Base-by-base conservation (phyloP, 2,113 vertebrate genomes). In the Murina feae region DNA sequence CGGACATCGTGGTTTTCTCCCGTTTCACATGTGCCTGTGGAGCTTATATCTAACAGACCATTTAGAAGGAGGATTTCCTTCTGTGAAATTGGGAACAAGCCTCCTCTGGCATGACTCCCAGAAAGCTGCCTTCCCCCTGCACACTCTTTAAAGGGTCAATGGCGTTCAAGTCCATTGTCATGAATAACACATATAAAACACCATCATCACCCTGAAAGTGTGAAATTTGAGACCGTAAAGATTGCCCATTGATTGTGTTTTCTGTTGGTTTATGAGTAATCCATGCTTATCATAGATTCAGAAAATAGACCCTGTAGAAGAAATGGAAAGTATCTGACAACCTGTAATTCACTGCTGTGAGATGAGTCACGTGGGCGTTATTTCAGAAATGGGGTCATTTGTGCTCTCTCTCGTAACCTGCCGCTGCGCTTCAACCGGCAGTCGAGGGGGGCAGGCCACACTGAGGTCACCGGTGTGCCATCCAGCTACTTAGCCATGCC, bases 131-230 rank as follows among this genome's bases (percentile, higher is more conserved):
- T 80, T 6, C 6, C 55, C 39, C 30, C n/a, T 4, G 35, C 47
- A 28, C 4, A 30, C 21, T 21, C 39, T n/a, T 79, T 14, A n/a
- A 10, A 35, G 63, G 21, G 17, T 55, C 3, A 1, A 4, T 21
- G 0, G 1, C 6, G 71, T 21, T n/a, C 0, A 39, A n/a, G 23
- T 25, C 1, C 2, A 0, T 4, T 4, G 37, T 16, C 4, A 17
- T 14, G 44, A 35, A 16, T 2, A 30, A 39, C 39, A n/a, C 23
- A 12, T 1, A 17, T 9, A 74, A 75, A 9, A 9, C 9, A 12
- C 4, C 58, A 60, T 4, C 4, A 1, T 42, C 8, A 0, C 58
- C 3, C 14, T 13, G 44, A 9, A 21, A 30, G 72, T 7, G 11
- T 6, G 58, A 12, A 69, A 6, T 4, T 32, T 13, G 37, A 17